Conservation (phyloP, 2,113 vertebrate genomes). For the Xyrauchen texanus region DNA sequence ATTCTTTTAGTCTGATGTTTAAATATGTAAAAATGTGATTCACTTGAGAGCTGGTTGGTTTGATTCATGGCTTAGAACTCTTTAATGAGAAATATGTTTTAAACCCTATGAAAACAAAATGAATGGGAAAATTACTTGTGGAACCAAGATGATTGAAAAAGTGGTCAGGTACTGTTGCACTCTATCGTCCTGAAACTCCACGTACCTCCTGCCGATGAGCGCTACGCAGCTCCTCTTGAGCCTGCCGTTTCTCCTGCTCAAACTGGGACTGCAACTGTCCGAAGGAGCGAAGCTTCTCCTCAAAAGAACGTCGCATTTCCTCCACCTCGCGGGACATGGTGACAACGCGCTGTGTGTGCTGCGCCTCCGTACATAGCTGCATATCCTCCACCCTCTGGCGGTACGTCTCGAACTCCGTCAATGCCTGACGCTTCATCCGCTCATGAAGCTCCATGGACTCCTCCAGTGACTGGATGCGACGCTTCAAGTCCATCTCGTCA, state of each 20-base stretch:
- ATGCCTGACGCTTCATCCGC: slow-evolving; percentile 93
- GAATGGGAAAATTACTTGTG: too few relatives aligned
- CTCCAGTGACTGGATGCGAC: slow-evolving; percentile 91
- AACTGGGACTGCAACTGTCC: slow-evolving; percentile 87
- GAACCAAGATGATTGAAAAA: too few relatives aligned
- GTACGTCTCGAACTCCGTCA: slow-evolving; percentile 94
- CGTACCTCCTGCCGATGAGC: slow-evolving; percentile 83
- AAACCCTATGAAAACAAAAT: too few relatives aligned
- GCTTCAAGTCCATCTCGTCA: slow-evolving; percentile 92
- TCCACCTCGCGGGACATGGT: slow-evolving; percentile 97
- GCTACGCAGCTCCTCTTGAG: slow-evolving; percentile 85
- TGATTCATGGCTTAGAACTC: too few relatives aligned
- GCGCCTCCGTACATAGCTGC: slow-evolving; percentile 94
- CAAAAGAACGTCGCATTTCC: slow-evolving; percentile 94
- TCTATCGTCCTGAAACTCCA: too few relatives aligned
- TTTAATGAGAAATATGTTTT: too few relatives aligned
- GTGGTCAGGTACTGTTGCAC: too few relatives aligned
- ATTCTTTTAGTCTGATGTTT: too few relatives aligned
- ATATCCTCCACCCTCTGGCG: slow-evolving; percentile 94
- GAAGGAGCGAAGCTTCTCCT: slow-evolving; percentile 89
- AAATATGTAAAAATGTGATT: too few relatives aligned
- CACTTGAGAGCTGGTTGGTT: too few relatives aligned
- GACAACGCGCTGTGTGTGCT: slow-evolving; percentile 94
- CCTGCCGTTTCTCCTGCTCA: slow-evolving; percentile 88
- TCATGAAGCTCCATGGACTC: slow-evolving; percentile 93